Evolutionary conservation across 2,113 vertebrate species (phyloP).

Genomic region (Cynopterus brachyotis): DNA sequence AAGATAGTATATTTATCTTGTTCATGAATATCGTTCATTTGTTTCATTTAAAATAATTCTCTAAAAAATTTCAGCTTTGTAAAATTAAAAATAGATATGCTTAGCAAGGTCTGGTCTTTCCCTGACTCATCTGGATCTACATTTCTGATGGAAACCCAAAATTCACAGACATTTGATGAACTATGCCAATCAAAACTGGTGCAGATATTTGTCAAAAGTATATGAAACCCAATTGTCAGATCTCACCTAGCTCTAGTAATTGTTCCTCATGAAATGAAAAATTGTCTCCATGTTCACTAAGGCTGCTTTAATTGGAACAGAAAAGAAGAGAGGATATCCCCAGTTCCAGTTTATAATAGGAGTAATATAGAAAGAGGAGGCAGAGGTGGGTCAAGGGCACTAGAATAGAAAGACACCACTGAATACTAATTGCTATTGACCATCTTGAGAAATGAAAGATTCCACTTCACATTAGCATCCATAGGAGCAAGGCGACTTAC

Average conservation of each 20-base stretch:
- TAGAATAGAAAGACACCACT: background rate
- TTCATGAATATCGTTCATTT: too few species aligned
- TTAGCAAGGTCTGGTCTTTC: background rate
- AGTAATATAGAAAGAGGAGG: background rate
- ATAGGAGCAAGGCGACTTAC: background rate
- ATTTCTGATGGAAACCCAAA: background rate
- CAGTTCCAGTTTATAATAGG: background rate
- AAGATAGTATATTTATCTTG: background rate
- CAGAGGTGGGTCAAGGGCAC: constrained; percentile 22
- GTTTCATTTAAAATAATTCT: too few species aligned
- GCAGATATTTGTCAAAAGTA: constrained; percentile 4
- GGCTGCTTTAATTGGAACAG: constrained; percentile 43
- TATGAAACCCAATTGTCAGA: background rate
- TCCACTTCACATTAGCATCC: background rate
- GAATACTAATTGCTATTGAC: constrained; percentile 60
- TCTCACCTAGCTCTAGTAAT: background rate
- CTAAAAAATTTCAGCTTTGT: too few species aligned
- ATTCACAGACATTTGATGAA: background rate
- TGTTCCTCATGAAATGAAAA: constrained; percentile 20
- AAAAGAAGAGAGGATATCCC: background rate
- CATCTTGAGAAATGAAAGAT: background rate
- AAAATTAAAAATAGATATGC: too few species aligned
- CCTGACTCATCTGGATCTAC: background rate
- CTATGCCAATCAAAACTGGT: background rate
- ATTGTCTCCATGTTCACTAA: background rate